phyloP scores from a whole-genome alignment of 2,797 vertebrate genomes.

The Glossophaga mutica region DNA sequence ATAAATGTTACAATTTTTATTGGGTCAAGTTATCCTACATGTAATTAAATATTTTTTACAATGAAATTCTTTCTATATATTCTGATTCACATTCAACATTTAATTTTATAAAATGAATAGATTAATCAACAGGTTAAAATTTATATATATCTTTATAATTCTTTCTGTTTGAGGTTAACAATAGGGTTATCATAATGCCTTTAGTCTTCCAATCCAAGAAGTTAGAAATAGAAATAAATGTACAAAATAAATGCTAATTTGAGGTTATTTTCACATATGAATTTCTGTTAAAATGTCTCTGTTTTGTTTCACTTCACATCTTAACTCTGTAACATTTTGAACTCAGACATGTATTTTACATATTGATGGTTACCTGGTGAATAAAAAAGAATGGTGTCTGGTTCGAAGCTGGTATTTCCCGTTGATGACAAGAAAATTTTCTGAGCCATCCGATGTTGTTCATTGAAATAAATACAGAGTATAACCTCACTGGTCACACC shows the following conservation, averaged over 20 bases:
- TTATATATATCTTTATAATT: neutral
- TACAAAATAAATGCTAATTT: neutral
- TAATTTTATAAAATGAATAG: constrained; percentile 35
- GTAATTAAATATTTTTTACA: neutral
- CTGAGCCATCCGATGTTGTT: neutral
- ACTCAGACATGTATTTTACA: neutral
- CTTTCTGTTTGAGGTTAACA: neutral
- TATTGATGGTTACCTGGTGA: neutral
- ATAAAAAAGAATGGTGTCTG: neutral
- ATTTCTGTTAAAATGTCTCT: neutral
- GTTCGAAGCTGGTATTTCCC: neutral
- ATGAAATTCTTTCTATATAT: neutral
- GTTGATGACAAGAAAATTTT: neutral
- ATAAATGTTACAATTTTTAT: neutral
- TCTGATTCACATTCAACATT: constrained; percentile 36
- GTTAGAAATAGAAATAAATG: neutral
- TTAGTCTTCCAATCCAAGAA: neutral
- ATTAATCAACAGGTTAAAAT: neutral
- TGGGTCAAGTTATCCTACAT: neutral
- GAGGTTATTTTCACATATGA: neutral
- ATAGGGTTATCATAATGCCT: neutral
- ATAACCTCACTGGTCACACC: neutral
- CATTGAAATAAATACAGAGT: neutral
- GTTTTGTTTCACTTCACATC: neutral
- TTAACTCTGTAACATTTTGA: neutral